Evolutionary conservation across 1,140 invertebrate genomes (phyloP), one percentile per base, ranked within the genome.

Genomic region (Danaus melanippus): DNA sequence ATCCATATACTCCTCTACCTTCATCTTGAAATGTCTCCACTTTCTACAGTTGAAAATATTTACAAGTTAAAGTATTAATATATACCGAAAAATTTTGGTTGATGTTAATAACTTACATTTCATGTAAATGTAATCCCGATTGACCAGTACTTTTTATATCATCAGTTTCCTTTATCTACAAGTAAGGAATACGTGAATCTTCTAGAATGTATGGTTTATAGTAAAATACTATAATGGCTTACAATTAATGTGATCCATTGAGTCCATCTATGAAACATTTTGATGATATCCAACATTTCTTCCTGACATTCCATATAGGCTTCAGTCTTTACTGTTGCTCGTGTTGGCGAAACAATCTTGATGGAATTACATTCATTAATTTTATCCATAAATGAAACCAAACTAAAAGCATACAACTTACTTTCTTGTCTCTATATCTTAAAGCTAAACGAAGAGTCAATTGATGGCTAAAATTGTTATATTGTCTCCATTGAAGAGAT

Each of bases 181-280:
- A 52, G 49, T 39, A 46, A 43, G 32, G 32, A 17, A 12, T 8
- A 46, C 10, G 45, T 12, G 15, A 11, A 46, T 46, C 10, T 4
- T 44, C 42, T 44, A n/a, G 12, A n/a, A 44, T 10, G 2, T n/a
- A 44, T n/a, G 12, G 42, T 8, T 46, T 17, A 17, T 6, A 46
- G 9, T 12, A 46, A 46, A n/a, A n/a, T 46, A 46, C 5, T 46
- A 12, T 46, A 41, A 50, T 9, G 50, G 69, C 71, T 69, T 62
- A 83, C 82, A 10, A 81, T 65, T 53, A 67, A 60, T n/a, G 63
- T 74, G 2, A 85, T 57, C 78, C 78, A 83, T 15, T 76, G 71
- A 0, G 82, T 85, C 79, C 79, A 83, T 50, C 66, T 72, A 53
- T 76, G 74, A 46, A 85, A 83, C 74, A 81, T 81, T 2, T 81